These are phyloP conservation scores for Bellardia pandia DNA, from an alignment of 2,888 invertebrate species.

Conservation along the genomic window DNA sequence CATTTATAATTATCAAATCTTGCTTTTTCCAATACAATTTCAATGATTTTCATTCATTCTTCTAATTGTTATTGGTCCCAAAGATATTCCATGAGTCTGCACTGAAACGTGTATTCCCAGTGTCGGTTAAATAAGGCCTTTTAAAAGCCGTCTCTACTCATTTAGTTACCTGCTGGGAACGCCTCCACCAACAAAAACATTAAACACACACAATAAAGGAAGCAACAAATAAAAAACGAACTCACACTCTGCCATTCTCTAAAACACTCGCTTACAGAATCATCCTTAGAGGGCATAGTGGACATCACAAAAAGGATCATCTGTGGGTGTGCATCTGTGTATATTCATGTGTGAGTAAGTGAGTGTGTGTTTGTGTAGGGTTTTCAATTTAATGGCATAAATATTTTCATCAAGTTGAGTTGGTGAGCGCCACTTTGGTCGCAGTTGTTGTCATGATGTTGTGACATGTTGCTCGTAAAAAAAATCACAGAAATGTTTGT, in stretches of 20 bases:
- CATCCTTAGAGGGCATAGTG: not conserved
- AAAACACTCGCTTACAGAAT: not conserved
- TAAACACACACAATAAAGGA: not conserved
- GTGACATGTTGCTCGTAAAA: slow-evolving; percentile 79
- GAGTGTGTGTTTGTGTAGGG: not conserved
- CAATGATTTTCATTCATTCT: no score
- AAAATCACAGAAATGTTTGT: slow-evolving; percentile 77
- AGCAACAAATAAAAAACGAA: not conserved
- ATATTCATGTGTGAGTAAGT: not conserved
- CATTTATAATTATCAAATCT: no score
- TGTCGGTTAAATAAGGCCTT: no score
- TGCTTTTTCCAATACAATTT: no score
- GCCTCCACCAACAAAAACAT: slow-evolving; percentile 44
- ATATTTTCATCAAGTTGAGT: slow-evolving; percentile 26
- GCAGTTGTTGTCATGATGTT: slow-evolving; percentile 64
- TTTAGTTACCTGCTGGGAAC: not conserved
- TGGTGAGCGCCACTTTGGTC: slow-evolving; percentile 46
- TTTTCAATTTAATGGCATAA: slow-evolving; percentile 47
- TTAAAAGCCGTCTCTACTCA: no score
- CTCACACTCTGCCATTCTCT: not conserved
- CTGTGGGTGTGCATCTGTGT: not conserved
- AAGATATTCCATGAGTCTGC: no score
- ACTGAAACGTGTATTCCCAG: no score
- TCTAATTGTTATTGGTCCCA: no score
- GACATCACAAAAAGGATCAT: slow-evolving; percentile 26